Base-by-base conservation (phyloP, 2,113 vertebrate genomes). In the Onychostoma macrolepis region DNA sequence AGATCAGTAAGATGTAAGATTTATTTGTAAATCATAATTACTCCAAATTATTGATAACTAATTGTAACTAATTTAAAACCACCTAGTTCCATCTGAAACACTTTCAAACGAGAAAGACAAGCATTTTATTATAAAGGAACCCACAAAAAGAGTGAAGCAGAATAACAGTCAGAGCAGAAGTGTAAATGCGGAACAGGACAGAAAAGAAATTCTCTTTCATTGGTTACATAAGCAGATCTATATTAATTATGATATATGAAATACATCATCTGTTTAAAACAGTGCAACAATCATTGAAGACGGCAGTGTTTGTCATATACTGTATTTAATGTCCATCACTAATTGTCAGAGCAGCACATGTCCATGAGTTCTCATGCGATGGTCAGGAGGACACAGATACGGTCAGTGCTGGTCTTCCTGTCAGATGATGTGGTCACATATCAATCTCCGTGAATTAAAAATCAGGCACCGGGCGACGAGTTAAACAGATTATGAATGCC, bases 381-480 rank as follows among this genome's bases (percentile, higher is more conserved):
- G 36, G 24, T 81, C 80, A 65, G 80, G 56, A 45, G 80, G 58
- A 79, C 48, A 50, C 36, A 17, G 15, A 69, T 3, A 69, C 65
- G 6, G 28, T 33, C 28, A 69, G 3, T 69, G 11, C 1, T n/a
- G 56, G 2, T n/a, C 7, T n/a, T n/a, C 21, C 56, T 58, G 56
- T 9, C 56, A 9, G 7, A 10, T 69, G 13, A 50, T 17, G 13
- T 50, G 3, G 13, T 5, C 48, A 50, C 13, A 50, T 50, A 17
- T 50, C 13, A 48, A 13, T 4, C 3, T 48, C 11, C 4, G 45
- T 3, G 11, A 48, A 48, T 13, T 15, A 48, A 48, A 48, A 48
- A 45, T 48, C 45, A 15, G 45, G 45, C 45, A 13, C 12, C 12
- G 41, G 41, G 8, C 9, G 41, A 43, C 2, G 9, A 9, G 10